Base-by-base conservation (phyloP, 2,113 vertebrate species). In the Otus sunia region DNA sequence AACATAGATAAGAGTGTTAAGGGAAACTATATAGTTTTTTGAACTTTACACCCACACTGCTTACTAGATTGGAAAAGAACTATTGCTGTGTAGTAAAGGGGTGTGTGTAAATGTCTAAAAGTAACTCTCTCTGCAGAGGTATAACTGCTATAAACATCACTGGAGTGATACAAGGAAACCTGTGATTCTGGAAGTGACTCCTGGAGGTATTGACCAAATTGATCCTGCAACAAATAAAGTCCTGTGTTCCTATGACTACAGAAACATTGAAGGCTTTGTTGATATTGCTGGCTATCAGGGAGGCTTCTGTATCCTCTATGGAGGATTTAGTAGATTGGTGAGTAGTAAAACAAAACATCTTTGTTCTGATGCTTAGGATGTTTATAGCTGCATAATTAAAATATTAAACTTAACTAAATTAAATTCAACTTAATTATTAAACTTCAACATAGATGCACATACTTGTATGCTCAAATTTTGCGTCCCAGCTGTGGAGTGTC, bases 61-160 rank as follows among this genome's bases (percentile, higher is more conserved):
- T 83, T 94, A 41, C 6, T 69, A 26, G 34, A 52, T 32, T 41
- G 27, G 58, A 39, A 49, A 55, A 60, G 27, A 74, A 25, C 16
- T 87, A 3, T 20, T 94, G 15, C 77, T 80, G 16, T 63, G 12
- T 90, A 47, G 43, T 95, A 58, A 59, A 84, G 49, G 37, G 25
- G 9, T 45, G 29, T 80, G 30, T 64, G 7, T 37, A 47, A 26
- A 37, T 41, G 53, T 90, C 37, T 96, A 50, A 94, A 78, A 94
- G 53, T 34, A 75, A 18, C 21, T 77, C 50, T 97, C 69, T 90
- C 67, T 97, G 62, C 97, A 99, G 99, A 99, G 99, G 74, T 99
- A 99, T 94, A 99, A 99, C 97, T 99, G 99, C 97, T 99, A 98
- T 95, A 99, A 99, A 96, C 99, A 99, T 96, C 99, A 99, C 96